Evolutionary conservation across 2,797 vertebrate species (phyloP), one percentile per base, ranked within the genome.

Genomic region (Eptatretus atami): DNA sequence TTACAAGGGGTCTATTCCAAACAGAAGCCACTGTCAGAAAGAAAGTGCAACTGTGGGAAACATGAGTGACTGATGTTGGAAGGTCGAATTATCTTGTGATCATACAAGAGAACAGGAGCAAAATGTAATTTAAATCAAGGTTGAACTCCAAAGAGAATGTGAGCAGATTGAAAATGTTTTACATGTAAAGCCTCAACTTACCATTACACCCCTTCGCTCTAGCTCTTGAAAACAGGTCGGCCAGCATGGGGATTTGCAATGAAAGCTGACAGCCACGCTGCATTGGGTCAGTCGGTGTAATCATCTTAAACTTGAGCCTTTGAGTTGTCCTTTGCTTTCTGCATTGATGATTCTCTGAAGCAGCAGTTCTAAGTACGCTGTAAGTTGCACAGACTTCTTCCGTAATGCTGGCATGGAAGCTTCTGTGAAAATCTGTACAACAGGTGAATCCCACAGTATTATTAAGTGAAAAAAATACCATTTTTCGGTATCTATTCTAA

Each of bases 221-320:
- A 98, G 76, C 73, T 93, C 80, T 69, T 74, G 60, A 78, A 82
- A 19, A 92, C 67, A 12, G 63, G 64, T 60, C 68, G 70, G 68
- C 82, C 71, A 81, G 77, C 53, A 77, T 3, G 1, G 84, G 83
- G 74, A 93, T 90, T 1, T 66, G 69, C 1, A 95, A 71, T 0
- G 87, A 94, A 14, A 98, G 78, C 69, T 95, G 88, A 66, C 87
- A 95, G 66, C 88, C 90, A 11, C 87, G 77, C 65, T 87, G 79
- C 66, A 75, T 71, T 15, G 73, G 70, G 63, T 65, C 68, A 1
- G 79, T 70, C 0, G 88, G 86, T 1, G 87, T 94, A 69, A 94
- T 74, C 71, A 95, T 80, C 66, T 64, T 74, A 52, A 87, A 70
- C 24, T 71, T 66, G 4, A 78, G 74, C 64, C 74, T 76, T 68